Evolutionary conservation across 37 sponge, comb jelly and placozoan species (phyloP), one percentile per base, ranked within the genome.

Genomic region (Crambe crambe): DNA sequence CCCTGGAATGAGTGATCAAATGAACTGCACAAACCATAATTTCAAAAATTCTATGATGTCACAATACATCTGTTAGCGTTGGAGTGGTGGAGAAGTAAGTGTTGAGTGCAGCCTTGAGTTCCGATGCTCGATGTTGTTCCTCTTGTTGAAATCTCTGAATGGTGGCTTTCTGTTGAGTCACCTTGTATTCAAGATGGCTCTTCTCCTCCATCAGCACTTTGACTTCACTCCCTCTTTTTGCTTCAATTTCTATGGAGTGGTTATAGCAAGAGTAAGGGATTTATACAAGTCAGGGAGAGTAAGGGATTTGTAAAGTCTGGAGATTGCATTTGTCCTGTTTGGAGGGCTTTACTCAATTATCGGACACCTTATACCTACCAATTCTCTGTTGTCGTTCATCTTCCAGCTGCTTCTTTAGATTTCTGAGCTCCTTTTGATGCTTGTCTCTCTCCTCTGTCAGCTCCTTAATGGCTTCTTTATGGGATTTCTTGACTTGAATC

Each of bases 341-440:
- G n/a, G n/a, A n/a, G n/a, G n/a, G n/a, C n/a, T n/a, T n/a, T n/a
- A n/a, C n/a, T n/a, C n/a, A n/a, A n/a, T n/a, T n/a, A n/a, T n/a
- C n/a, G n/a, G n/a, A n/a, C n/a, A n/a, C n/a, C n/a, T n/a, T n/a
- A 56, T 21, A 32, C 58, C 17, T 37, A 64, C 25, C 77, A n/a
- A 41, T 44, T 30, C 65, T 88, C 42, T 88, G 84, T 1, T 87
- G 84, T 17, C 54, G 54, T n/a, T 58, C 80, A 42, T 91, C 92
- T 15, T 47, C 51, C 12, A 47, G 51, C 6, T 6, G 12, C 51
- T 47, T 47, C 51, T 47, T 47, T 15, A 47, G 51, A 47, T 12
- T 6, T 47, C 12, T 47, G 10, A 47, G 51, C 12, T 47, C 51
- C 12, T 47, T 47, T 15, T 47, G 51, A 47, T 15, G 51, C 12